These are phyloP conservation scores for Macrosoma leucophasiata DNA, from an alignment of 2,888 invertebrate species.

Conservation along the genomic window DNA sequence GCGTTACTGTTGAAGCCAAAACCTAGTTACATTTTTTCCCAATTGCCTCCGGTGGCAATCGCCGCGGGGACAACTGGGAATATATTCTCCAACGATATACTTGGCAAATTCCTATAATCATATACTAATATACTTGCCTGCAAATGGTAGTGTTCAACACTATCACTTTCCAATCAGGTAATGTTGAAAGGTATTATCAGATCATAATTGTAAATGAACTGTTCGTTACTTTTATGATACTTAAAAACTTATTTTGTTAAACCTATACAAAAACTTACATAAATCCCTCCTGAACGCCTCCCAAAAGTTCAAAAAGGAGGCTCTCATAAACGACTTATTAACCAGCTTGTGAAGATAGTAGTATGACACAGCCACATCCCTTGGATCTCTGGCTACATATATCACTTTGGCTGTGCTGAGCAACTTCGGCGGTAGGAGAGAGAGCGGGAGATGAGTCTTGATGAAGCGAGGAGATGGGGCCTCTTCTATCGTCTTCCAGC, in stretches of 20 bases:
- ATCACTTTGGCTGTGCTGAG: slow-evolving; percentile 74
- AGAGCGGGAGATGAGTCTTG: slow-evolving; percentile 79
- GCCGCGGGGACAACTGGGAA: no score
- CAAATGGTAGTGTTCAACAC: no score
- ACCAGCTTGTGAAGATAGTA: slow-evolving; percentile 80
- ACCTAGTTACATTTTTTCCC: neutral
- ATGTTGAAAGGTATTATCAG: no score
- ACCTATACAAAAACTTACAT: slow-evolving; percentile 51
- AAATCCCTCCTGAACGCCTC: slow-evolving; percentile 76
- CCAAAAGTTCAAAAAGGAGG: slow-evolving; percentile 75
- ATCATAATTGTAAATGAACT: no score
- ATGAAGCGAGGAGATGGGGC: slow-evolving; percentile 73
- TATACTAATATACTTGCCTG: no score
- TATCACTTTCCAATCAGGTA: no score
- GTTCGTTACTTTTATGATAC: no score
- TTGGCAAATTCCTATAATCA: no score
- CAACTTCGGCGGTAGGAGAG: slow-evolving; percentile 72
- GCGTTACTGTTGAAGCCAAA: no score
- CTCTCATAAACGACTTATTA: slow-evolving; percentile 60
- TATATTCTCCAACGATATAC: no score
- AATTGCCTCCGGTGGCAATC: no score
- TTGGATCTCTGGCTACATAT: slow-evolving; percentile 82
- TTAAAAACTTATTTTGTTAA: no score
- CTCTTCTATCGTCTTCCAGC: slow-evolving; percentile 52
- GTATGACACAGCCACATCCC: slow-evolving; percentile 82